Evolutionary conservation across 1,140 invertebrate species (phyloP).

Genomic region (Drosophila paulistorum): DNA sequence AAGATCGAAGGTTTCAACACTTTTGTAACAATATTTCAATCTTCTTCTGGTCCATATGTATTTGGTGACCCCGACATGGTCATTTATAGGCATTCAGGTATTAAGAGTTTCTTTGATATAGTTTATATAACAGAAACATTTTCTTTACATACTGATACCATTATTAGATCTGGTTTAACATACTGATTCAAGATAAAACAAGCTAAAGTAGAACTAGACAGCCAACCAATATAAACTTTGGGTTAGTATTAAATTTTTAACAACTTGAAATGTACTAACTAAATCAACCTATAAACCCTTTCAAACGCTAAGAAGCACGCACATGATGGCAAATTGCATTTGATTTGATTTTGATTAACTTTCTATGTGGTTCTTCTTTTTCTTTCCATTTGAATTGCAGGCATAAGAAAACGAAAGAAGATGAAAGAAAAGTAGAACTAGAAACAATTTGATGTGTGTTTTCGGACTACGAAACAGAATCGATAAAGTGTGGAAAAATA

Average conservation of each 20-base stretch:
- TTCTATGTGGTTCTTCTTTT: conserved; percentile 14
- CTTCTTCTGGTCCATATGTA: too few relatives aligned
- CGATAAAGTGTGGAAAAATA: conserved; percentile 39
- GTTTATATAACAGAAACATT: background rate
- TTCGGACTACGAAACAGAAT: conserved; percentile 21
- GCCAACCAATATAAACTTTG: too few relatives aligned
- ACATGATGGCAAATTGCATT: conserved; percentile 38
- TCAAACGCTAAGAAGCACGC: background rate
- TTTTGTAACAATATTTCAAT: too few relatives aligned
- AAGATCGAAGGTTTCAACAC: too few relatives aligned
- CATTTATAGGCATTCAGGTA: too few relatives aligned
- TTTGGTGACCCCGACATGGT: background rate
- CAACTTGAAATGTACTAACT: too few relatives aligned
- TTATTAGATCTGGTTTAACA: too few relatives aligned
- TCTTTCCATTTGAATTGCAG: conserved; percentile 23
- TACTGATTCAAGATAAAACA: too few relatives aligned
- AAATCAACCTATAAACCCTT: background rate
- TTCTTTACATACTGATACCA: too few relatives aligned
- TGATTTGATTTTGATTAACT: conserved; percentile 59
- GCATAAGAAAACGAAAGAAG: conserved; percentile 17
- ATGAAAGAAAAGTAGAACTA: conserved; percentile 18
- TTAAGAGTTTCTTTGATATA: background rate
- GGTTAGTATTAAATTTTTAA: background rate
- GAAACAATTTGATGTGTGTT: conserved; percentile 13
- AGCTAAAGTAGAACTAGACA: too few relatives aligned